phyloP scores from a whole-genome alignment of 2,888 invertebrate genomes.

The Biston betularia region DNA sequence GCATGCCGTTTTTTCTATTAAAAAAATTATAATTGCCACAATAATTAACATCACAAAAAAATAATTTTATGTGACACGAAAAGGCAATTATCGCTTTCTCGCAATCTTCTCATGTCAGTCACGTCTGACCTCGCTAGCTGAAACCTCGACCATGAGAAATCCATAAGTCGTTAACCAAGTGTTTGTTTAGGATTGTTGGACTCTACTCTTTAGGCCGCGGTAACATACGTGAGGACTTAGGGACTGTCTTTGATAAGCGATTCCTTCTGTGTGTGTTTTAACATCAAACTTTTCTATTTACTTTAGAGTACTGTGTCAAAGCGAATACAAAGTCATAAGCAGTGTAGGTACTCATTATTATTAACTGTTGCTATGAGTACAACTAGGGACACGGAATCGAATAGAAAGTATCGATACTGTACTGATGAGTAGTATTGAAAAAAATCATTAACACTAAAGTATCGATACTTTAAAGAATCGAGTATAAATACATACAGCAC shows the following conservation, averaged over 20 bases:
- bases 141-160: conserved; percentile 44
- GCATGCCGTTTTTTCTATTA: too few relatives aligned
- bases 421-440: too few relatives aligned
- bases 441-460: too few relatives aligned
- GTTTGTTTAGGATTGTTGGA: conserved; percentile 53
- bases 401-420: too few relatives aligned
- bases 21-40: too few relatives aligned
- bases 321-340: too few relatives aligned
- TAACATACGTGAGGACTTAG: conserved; percentile 31
- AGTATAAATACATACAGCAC: too few relatives aligned
- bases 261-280: conserved; percentile 19
- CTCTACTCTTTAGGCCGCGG: conserved; percentile 39
- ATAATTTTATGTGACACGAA: conserved; percentile 14
- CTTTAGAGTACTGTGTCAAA: background rate
- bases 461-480: too few relatives aligned
- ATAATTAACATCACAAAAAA: too few relatives aligned
- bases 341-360: too few relatives aligned
- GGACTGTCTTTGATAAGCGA: conserved; percentile 38
- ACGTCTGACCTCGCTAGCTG: conserved; percentile 43
- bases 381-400: too few relatives aligned
- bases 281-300: conserved; percentile 19
- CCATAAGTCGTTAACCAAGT: conserved; percentile 51
- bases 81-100: conserved; percentile 5
- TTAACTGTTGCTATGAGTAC: too few relatives aligned
- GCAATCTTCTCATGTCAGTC: conserved; percentile 37